A percentile compares a stretch with the other conserved stretches of the same genome.
Evolutionary conservation across 1,140 invertebrate genomes (phyloP).

Genomic region (Whitmania pigra): DNA sequence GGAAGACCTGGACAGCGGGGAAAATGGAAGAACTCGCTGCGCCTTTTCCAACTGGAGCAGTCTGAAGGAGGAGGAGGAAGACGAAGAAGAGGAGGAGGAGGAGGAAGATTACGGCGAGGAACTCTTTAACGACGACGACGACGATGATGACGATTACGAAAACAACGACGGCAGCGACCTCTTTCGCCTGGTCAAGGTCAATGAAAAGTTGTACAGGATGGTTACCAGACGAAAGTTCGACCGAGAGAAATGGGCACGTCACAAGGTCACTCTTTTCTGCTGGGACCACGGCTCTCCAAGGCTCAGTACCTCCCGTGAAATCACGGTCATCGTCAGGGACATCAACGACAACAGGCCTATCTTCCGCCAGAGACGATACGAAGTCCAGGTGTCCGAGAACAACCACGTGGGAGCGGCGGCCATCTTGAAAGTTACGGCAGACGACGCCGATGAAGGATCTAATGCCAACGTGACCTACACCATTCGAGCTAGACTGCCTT

Average conservation of each 20-base stretch:
- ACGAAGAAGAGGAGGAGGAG: neutral
- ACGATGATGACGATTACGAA: constrained; percentile 64
- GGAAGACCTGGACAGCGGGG: constrained; percentile 74
- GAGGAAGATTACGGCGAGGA: too few relatives aligned
- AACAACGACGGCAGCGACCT: constrained; percentile 8
- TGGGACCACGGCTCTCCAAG: constrained; percentile 29
- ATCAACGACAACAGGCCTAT: constrained; percentile 79
- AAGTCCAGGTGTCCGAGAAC: constrained; percentile 49
- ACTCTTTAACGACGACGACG: constrained; percentile 31
- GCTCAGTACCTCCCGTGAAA: constrained; percentile 51
- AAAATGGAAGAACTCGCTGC: constrained; percentile 1
- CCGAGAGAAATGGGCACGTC: constrained; percentile 14
- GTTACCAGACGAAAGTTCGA: constrained; percentile 23
- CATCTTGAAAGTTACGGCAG: constrained; percentile 13
- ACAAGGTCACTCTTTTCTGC: constrained; percentile 18
- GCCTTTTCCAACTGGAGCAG: neutral
- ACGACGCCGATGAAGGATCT: constrained; percentile 4
- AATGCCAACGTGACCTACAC: constrained; percentile 46
- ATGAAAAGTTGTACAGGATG: constrained; percentile 16
- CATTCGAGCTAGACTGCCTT: constrained; percentile 18
- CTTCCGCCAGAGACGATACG: constrained; percentile 64
- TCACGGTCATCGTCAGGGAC: constrained; percentile 62
- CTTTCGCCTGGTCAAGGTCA: constrained; percentile 10
- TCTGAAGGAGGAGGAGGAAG: neutral
- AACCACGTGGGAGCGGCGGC: constrained; percentile 52